phyloP scores from a whole-genome alignment of 1,140 invertebrate species.

The Diploscapter pachys region DNA sequence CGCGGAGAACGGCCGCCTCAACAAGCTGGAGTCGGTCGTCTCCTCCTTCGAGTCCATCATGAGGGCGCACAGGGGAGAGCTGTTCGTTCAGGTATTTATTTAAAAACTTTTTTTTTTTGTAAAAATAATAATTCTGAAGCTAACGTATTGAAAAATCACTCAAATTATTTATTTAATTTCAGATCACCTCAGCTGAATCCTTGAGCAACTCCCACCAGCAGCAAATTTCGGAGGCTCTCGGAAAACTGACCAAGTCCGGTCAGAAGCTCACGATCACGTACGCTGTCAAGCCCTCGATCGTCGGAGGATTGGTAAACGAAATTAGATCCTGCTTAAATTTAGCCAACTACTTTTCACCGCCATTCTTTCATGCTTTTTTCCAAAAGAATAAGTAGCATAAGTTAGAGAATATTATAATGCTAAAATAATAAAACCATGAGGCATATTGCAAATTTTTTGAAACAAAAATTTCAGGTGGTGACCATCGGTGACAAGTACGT shows the following conservation, averaged over 20 bases:
- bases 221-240: slow-evolving; percentile 46
- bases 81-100: slow-evolving; percentile 85
- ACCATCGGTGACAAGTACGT: slow-evolving; percentile 77
- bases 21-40: slow-evolving; percentile 75
- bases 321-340: too few relatives aligned
- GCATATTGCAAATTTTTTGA: too few relatives aligned
- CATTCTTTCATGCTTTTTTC: too few relatives aligned
- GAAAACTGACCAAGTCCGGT: slow-evolving; percentile 49
- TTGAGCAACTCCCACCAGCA: slow-evolving; percentile 46
- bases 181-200: slow-evolving; percentile 39
- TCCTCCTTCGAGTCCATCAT: slow-evolving; percentile 83
- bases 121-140: too few relatives aligned
- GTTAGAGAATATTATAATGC: too few relatives aligned
- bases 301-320: slow-evolving; percentile 81
- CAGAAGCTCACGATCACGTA: slow-evolving; percentile 54
- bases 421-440: too few relatives aligned
- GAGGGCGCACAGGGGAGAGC: slow-evolving; percentile 83
- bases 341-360: too few relatives aligned
- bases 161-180: slow-evolving; percentile 22
- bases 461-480: slow-evolving; percentile 46
- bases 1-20: slow-evolving; percentile 87
- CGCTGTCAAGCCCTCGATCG: slow-evolving; percentile 75
- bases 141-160: too few relatives aligned
- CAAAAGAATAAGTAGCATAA: too few relatives aligned
- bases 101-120: slow-evolving; percentile 56